Percentiles rank a stretch among this genome's conserved stretches.
Conservation (phyloP, 2,113 vertebrate genomes). For the Mustela lutreola region DNA sequence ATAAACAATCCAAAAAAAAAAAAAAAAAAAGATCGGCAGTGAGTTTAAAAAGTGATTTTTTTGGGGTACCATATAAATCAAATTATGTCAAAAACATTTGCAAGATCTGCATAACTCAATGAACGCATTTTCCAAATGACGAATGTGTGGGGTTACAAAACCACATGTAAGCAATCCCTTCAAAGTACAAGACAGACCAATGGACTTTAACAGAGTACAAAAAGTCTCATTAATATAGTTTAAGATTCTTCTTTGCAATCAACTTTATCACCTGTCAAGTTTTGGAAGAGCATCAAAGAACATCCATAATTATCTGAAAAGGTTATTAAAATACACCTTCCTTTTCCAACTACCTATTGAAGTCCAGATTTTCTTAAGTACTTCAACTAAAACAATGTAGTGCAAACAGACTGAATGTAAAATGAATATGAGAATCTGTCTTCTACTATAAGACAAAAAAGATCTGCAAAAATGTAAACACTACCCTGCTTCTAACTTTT, state of each 20-base stretch:
- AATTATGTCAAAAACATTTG: conserved; percentile 31
- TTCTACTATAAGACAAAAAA: conserved; percentile 5
- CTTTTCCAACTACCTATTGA: neutral
- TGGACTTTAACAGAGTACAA: neutral
- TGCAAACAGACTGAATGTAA: neutral
- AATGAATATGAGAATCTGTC: neutral
- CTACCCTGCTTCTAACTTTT: conserved; percentile 19
- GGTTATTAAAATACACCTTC: neutral
- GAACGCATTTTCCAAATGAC: conserved; percentile 58
- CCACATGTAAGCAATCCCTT: neutral
- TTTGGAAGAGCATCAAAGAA: conserved; percentile 22
- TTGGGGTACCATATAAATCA: conserved; percentile 33
- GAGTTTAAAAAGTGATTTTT: conserved; percentile 43
- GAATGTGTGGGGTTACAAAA: conserved; percentile 19
- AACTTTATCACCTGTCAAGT: conserved; percentile 41
- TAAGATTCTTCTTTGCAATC: conserved; percentile 10
- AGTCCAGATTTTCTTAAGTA: conserved; percentile 58
- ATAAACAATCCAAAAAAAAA: no score
- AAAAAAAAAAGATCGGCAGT: neutral
- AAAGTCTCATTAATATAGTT: neutral
- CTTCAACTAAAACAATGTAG: conserved; percentile 49
- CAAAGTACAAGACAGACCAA: conserved; percentile 49
- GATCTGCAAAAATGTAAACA: conserved; percentile 49
- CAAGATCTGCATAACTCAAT: conserved; percentile 17
- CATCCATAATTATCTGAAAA: neutral